A percentile compares a stretch with the other conserved stretches of the same genome.
phyloP scores from a whole-genome alignment of 2,797 vertebrate genomes.

The Syngnathus rostellatus region DNA sequence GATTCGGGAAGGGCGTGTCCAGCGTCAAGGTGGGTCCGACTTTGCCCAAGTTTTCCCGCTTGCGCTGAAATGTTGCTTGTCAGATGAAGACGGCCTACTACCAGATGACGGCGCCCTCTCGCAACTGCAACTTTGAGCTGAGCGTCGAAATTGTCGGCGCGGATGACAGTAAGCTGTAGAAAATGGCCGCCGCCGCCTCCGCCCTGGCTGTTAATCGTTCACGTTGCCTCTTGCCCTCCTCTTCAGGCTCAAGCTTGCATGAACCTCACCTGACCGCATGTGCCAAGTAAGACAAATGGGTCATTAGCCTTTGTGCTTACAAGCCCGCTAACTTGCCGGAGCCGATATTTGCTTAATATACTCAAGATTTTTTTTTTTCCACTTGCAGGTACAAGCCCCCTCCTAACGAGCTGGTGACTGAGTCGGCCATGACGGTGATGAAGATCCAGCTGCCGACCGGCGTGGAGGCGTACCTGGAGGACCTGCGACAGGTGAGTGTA shows the following conservation, averaged over 20 bases:
- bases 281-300: conserved; percentile 39
- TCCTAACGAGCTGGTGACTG: conserved; percentile 46
- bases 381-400: conserved; percentile 72
- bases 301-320: not conserved
- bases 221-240: conserved; percentile 11
- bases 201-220: not conserved
- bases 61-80: not conserved
- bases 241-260: conserved; percentile 14
- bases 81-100: conserved; percentile 83
- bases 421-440: conserved; percentile 79
- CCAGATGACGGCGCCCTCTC: conserved; percentile 58
- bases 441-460: conserved; percentile 84
- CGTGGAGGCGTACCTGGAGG: conserved; percentile 68
- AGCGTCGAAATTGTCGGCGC: conserved; percentile 35
- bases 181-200: too few species aligned
- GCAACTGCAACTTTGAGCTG: conserved; percentile 76
- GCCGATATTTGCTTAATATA: too few species aligned
- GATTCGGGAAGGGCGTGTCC: conserved; percentile 74
- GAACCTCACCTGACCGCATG: conserved; percentile 41
- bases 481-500: conserved; percentile 68
- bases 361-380: not conserved
- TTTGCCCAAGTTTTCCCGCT: not conserved
- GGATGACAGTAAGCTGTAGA: conserved; percentile 26
- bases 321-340: not conserved
- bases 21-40: conserved; percentile 74